Evolutionary conservation across 2,113 vertebrate genomes (phyloP).

Genomic region (Rhinoptilus africanus): DNA sequence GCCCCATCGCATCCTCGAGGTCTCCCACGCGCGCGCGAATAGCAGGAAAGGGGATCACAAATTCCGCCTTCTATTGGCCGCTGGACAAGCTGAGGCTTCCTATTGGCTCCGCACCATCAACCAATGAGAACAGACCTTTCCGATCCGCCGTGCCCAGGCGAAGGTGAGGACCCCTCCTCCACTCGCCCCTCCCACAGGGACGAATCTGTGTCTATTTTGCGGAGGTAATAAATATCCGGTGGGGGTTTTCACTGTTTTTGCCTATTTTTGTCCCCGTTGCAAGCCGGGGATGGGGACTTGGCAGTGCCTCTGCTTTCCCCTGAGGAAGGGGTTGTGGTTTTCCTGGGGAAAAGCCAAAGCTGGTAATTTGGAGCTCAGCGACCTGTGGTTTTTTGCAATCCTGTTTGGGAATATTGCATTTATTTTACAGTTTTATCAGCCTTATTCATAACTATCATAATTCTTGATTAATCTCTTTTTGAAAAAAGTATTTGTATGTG

Average conservation of each 20-base stretch:
- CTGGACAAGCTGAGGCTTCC: fast-evolving
- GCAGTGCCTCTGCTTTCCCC: neutral
- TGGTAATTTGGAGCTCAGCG: neutral
- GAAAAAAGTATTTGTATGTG: neutral
- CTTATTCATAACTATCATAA: neutral
- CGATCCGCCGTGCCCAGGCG: neutral
- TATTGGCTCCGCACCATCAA: fast-evolving
- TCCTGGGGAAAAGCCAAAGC: neutral
- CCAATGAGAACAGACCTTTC: fast-evolving
- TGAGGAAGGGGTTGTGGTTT: neutral
- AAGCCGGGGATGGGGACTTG: neutral
- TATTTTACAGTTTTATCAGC: neutral
- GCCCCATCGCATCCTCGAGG: too few species aligned
- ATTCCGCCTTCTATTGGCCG: neutral
- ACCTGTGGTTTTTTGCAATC: neutral
- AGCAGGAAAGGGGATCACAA: neutral
- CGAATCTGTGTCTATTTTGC: neutral
- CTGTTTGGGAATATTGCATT: neutral
- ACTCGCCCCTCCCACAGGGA: fast-evolving
- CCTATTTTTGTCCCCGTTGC: neutral
- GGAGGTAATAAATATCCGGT: neutral
- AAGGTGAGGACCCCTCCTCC: neutral
- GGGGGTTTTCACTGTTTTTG: neutral
- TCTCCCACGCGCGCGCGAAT: fast-evolving
- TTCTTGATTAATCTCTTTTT: too few species aligned